Evolutionary conservation across 1,140 invertebrate genomes (phyloP), one percentile per base, ranked within the genome.

Genomic region (Lucilia sericata): DNA sequence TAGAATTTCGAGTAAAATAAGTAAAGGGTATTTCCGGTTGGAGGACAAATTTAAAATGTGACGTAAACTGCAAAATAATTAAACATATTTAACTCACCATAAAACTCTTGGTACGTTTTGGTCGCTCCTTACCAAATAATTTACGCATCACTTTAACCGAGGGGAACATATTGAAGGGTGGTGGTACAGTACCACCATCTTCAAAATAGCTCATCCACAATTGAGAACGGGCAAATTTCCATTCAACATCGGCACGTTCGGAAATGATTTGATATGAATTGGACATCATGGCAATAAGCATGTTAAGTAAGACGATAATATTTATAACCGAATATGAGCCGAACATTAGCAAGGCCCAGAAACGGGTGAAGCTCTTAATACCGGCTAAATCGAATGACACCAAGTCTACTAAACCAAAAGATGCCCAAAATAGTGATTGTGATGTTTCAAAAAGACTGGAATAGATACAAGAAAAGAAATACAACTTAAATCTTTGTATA

Each of bases 271-370:
- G 96, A 91, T 98, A 98, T 0, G 97, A 98, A 91, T 97, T 98
- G 51, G 96, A 97, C 97, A 98, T 98, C 97, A 98, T 98, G 87
- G 97, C 97, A 90, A 98, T 98, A 7, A 98, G 94, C 94, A 98
- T 96, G 92, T 98, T 98, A 49, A 98, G 93, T 2, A 98, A 92
- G 0, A 98, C 97, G 86, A 98, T 97, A 82, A 98, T 95, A 86
- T 97, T 98, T 90, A 98, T 98, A 75, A 97, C 96, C 55, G 96
- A 96, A 89, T 97, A 98, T 0, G 95, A 96, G 36, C 96, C 96
- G 88, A 97, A 98, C 93, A 97, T 96, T 0, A 98, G 92, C 17
- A 97, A 91, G 10, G 95, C 95, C 96, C 96, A 97, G 88, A 97
- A 97, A 55, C 96, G 92, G 0, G 96, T 97, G 89, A 97, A 97